phyloP scores from a whole-genome alignment of 2,888 invertebrate species.

The Cotesia congregata region DNA sequence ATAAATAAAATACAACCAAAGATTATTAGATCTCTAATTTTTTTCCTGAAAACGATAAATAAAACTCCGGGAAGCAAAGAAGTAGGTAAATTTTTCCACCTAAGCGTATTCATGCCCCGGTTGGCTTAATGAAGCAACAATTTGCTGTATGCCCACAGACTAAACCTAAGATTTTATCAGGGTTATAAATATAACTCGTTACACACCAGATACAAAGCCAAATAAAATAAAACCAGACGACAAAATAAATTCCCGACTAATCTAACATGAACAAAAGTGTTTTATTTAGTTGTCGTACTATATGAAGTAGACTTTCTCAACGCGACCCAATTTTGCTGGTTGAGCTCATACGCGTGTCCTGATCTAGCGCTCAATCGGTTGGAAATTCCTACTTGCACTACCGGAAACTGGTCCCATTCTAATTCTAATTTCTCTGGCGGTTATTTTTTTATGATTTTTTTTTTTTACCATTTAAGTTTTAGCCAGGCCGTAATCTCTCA shows the following conservation, averaged over 20 bases:
- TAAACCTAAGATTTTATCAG: not conserved
- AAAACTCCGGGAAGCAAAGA: no score
- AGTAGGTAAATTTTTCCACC: no score
- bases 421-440: not conserved
- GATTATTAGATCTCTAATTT: no score
- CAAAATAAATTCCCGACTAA: not conserved
- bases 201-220: not conserved
- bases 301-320: not conserved
- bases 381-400: not conserved
- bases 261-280: constrained; percentile 1
- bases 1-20: no score
- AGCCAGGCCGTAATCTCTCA: no score
- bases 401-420: not conserved
- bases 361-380: not conserved
- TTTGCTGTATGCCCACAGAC: not conserved
- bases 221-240: not conserved
- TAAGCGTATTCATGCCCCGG: not conserved
- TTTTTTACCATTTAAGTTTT: not conserved
- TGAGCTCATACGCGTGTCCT: constrained; percentile 18
- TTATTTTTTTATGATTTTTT: not conserved
- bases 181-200: not conserved
- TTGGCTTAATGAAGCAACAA: constrained; percentile 1
- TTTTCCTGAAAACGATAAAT: no score
- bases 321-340: constrained; percentile 18
- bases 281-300: not conserved